phyloP scores from a whole-genome alignment of 2,888 invertebrate species.

The Plagiodera versicolora region DNA sequence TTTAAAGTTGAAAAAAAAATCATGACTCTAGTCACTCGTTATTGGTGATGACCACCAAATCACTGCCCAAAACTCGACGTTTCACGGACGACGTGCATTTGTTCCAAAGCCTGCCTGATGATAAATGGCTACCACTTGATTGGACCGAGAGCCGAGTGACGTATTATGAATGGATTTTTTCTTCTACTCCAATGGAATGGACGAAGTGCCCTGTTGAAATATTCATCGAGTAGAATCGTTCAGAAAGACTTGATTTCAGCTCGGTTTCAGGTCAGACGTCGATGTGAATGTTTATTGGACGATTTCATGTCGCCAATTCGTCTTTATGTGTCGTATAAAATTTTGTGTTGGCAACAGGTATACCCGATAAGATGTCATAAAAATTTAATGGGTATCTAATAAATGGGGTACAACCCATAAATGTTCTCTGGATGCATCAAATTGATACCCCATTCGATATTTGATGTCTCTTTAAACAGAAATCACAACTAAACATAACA shows the following conservation, averaged over 20 bases:
- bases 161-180: slow-evolving; percentile 11
- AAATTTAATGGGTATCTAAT: not conserved
- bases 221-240: not conserved
- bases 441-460: not conserved
- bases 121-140: slow-evolving; percentile 11
- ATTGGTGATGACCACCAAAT: too few species aligned
- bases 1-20: too few species aligned
- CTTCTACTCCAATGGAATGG: not conserved
- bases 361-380: slow-evolving; percentile 9
- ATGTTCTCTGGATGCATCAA: not conserved
- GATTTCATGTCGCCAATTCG: slow-evolving; percentile 6
- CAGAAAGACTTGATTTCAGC: too few species aligned
- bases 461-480: not conserved
- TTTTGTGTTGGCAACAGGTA: slow-evolving; percentile 13
- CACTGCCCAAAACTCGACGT: slow-evolving; percentile 17
- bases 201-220: not conserved
- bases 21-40: too few species aligned
- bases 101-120: slow-evolving; percentile 12
- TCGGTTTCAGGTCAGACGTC: too few species aligned
- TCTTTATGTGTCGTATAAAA: not conserved
- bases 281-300: not conserved
- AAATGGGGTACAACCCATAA: not conserved
- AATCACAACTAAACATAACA: slow-evolving; percentile 8
- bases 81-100: slow-evolving; percentile 15
- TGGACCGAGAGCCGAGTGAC: slow-evolving; percentile 9